Evolutionary conservation across 2,113 vertebrate species (phyloP), one percentile per base, ranked within the genome.

Genomic region (Cyanocitta stelleri): DNA sequence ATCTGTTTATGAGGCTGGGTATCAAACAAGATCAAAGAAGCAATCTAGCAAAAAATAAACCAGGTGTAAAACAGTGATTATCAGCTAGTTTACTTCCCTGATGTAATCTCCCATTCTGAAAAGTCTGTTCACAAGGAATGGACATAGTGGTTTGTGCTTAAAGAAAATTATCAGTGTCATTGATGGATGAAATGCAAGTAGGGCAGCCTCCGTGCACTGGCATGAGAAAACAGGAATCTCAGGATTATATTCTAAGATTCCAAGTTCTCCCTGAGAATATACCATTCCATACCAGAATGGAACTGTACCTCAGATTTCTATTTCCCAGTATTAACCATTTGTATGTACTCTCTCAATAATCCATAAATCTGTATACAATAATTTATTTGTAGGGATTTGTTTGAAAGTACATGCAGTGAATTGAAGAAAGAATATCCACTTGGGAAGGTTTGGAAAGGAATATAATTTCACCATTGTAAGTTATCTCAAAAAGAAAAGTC

Each of bases 1-100:
- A 90, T 68, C n/a, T 93, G 44, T 88, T 90, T 92, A 49, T 77
- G 46, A 51, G 55, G 63, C 43, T 88, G 33, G 78, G 67, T 87
- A 96, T 39, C 72, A 80, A 92, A 79, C 9, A 66, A 74, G 63
- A 86, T 59, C 51, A 92, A 77, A 44, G 74, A 85, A 67, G 10
- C 51, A 75, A 93, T 80, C 48, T 35, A 84, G 75, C 29, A 55
- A 92, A 91, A 93, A 96, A 86, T 62, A 88, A 46, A n/a, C 10
- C 33, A 77, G 59, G 63, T 90, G 72, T 77, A 90, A 94, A 77
- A 1, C 30, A 78, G 51, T 46, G 59, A 77, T 90, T 93, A 83
- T 88, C 46, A 69, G 23, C 4, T 44, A 49, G 24, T 58, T 93
- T 83, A 49, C 54, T 74, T 66, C 55, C 29, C 32, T 46, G 33